phyloP scores from a whole-genome alignment of 2,113 vertebrate genomes.

The Cygnus atratus region DNA sequence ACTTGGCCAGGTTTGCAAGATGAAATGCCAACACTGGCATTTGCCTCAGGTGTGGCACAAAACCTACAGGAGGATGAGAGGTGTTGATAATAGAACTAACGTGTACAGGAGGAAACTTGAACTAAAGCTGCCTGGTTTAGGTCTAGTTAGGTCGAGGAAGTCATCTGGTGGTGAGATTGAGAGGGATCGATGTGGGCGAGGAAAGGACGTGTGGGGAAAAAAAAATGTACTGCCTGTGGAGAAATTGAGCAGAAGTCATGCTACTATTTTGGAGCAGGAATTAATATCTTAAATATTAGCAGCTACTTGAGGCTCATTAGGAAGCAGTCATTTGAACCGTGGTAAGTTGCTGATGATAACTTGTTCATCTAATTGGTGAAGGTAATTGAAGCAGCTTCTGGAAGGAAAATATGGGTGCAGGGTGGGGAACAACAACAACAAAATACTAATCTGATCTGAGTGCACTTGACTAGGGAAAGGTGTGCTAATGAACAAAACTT shows the following conservation, averaged over 20 bases:
- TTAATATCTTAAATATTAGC: not conserved
- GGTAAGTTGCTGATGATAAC: not conserved
- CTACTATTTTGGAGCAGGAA: not conserved
- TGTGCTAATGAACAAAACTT: not conserved
- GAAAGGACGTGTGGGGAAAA: not conserved
- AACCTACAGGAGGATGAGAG: not conserved
- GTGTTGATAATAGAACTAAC: not conserved
- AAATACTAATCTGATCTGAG: not conserved
- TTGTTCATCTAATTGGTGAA: not conserved
- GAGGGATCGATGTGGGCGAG: not conserved
- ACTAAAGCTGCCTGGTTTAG: not conserved
- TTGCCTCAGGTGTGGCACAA: not conserved
- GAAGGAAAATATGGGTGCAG: not conserved
- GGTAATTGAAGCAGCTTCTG: not conserved
- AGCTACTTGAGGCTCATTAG: not conserved
- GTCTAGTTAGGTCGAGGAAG: not conserved
- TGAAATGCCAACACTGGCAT: not conserved
- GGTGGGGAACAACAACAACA: not conserved
- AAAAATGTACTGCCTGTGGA: not conserved
- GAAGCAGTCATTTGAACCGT: not conserved
- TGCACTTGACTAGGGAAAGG: not conserved
- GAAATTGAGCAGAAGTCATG: not conserved
- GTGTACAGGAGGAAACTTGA: not conserved
- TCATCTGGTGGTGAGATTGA: fast-evolving
- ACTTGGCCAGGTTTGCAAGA: not conserved